These are phyloP conservation scores for Enteromius afrohamiltoni DNA, from an alignment of 2,797 vertebrate genomes.

Conservation along the genomic window DNA sequence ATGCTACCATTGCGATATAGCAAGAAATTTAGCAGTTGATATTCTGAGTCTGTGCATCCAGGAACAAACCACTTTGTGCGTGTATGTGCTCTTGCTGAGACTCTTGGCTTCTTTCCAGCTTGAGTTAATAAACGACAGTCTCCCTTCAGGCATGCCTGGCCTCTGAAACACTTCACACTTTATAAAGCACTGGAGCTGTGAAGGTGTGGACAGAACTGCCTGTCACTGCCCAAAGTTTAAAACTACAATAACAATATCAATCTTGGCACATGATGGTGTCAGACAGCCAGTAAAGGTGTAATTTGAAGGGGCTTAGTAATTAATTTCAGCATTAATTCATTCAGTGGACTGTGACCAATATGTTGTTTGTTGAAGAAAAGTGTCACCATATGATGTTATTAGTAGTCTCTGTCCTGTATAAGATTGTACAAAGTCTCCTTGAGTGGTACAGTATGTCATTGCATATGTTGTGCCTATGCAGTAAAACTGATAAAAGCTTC, in stretches of 20 bases:
- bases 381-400: background rate
- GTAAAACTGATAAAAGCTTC: conserved; percentile 21
- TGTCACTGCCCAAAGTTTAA: background rate
- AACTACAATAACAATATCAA: background rate
- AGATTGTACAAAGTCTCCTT: background rate
- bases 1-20: background rate
- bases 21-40: background rate
- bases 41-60: background rate
- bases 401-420: background rate
- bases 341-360: background rate
- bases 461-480: conserved; percentile 6
- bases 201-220: conserved; percentile 6
- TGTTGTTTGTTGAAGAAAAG: background rate
- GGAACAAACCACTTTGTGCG: background rate
- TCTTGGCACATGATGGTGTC: background rate
- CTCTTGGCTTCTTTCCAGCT: conserved; percentile 49
- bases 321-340: background rate
- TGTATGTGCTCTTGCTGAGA: conserved; percentile 7
- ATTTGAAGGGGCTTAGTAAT: background rate
- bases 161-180: conserved; percentile 54
- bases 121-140: conserved; percentile 51
- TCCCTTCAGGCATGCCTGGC: conserved; percentile 55
- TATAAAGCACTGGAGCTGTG: conserved; percentile 45
- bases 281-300: background rate
- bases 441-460: background rate